These are phyloP conservation scores for Epinephelus lanceolatus DNA, from an alignment of 2,113 vertebrate genomes.

Conservation along the genomic window DNA sequence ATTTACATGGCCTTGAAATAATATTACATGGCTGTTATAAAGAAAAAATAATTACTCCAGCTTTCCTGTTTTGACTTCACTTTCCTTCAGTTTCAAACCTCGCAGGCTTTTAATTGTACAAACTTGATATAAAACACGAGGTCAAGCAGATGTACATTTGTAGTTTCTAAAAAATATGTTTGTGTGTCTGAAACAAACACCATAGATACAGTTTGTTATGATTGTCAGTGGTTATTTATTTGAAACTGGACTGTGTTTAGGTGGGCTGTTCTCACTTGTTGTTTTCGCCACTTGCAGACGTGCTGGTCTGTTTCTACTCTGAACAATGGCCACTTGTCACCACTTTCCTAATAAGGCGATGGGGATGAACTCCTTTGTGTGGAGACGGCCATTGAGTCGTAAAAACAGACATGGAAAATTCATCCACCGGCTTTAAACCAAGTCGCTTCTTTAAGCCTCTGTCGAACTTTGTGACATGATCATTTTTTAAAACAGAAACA, in stretches of 20 bases:
- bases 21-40: not conserved
- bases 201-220: conserved; percentile 8
- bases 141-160: not conserved
- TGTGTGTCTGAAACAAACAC: conserved; percentile 16
- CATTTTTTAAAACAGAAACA: not conserved
- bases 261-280: conserved; percentile 10
- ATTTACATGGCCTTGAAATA: conserved; percentile 28
- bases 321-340: conserved; percentile 29
- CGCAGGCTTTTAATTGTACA: not conserved
- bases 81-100: not conserved
- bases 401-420: conserved; percentile 2
- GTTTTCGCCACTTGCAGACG: conserved; percentile 13
- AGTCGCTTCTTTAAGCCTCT: not conserved
- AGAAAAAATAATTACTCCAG: not conserved
- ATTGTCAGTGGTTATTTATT: conserved; percentile 25
- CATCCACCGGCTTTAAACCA: not conserved
- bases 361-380: conserved; percentile 11
- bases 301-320: conserved; percentile 41
- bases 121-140: not conserved
- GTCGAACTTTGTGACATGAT: not conserved
- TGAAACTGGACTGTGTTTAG: conserved; percentile 20
- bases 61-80: not conserved
- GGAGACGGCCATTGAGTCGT: not conserved
- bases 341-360: conserved; percentile 52
- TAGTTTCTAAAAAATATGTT: not conserved